Base-by-base conservation (phyloP, 1,140 invertebrate genomes). In the Chironomus striatipennis region DNA sequence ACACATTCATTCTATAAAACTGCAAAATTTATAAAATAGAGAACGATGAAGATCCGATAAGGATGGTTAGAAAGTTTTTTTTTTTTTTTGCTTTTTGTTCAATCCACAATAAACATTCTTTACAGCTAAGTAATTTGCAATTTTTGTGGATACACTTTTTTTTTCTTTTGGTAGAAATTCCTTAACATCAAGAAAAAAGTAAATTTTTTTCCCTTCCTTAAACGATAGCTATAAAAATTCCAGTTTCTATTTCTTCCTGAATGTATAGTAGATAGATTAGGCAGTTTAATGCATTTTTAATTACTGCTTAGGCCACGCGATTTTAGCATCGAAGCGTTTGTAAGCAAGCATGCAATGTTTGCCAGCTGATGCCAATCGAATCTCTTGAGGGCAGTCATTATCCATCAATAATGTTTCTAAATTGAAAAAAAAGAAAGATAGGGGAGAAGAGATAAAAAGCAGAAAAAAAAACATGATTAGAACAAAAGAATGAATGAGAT, bases 321-420 rank as follows among this genome's bases (percentile, higher is more conserved):
- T 98, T 85, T 97, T 97, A 15, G 95, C 95, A 80, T 97, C 96
- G 79, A 94, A 93, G 72, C 96, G 86, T 84, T 98, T 97, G 84
- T 95, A 98, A 1, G 95, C 96, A 80, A 98, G 90, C 79, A 95
- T 90, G 82, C 92, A 94, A 78, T 95, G 91, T 80, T 90, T 90
- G 65, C 89, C 90, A 76, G 86, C 87, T 74, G 87, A 86, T 65
- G 88, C 85, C 17, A 90, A 85, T 77, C 91, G 89, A 5, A 95
- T 85, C 78, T 93, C 90, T 84, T 97, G 93, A n/a, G 95, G 95
- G 79, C 92, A 95, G 77, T 97, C 94, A 76, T 89, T 89, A 78
- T 97, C 95, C 57, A 87, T 88, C 17, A 98, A 85, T 79, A 94
- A 87, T 72, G 90, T 94, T 88, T 98, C 96, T 64, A 57, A 70